Conservation (phyloP, 2,797 vertebrate species). For the Thunnus albacares region DNA sequence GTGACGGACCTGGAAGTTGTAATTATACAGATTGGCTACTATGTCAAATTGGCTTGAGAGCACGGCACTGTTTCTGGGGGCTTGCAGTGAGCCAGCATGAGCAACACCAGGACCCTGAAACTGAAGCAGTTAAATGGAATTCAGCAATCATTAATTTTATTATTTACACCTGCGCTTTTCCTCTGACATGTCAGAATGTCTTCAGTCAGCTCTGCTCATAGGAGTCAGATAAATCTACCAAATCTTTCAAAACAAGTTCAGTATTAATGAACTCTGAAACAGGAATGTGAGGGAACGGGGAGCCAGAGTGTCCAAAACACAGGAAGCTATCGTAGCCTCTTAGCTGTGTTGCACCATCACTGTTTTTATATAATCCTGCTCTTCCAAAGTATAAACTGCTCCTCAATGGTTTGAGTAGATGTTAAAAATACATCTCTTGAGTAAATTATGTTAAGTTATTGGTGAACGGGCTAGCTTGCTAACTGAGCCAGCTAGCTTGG, state of each 20-base stretch:
- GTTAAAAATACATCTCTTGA: neutral
- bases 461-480: no score
- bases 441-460: neutral
- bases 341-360: neutral
- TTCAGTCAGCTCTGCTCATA: neutral
- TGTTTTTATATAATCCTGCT: neutral
- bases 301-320: neutral
- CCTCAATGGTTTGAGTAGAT: neutral
- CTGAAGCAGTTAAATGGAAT: no score
- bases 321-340: constrained; percentile 8
- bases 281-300: neutral
- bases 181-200: neutral
- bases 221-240: neutral
- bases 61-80: no score
- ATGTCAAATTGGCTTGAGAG: no score
- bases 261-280: no score
- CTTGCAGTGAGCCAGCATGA: neutral
- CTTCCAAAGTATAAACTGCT: neutral
- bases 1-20: no score
- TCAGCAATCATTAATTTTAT: no score
- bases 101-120: neutral
- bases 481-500: neutral
- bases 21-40: no score
- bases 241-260: neutral
- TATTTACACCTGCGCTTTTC: no score